Evolutionary conservation across 2,888 invertebrate species (phyloP).

Genomic region (Antitype chi): DNA sequence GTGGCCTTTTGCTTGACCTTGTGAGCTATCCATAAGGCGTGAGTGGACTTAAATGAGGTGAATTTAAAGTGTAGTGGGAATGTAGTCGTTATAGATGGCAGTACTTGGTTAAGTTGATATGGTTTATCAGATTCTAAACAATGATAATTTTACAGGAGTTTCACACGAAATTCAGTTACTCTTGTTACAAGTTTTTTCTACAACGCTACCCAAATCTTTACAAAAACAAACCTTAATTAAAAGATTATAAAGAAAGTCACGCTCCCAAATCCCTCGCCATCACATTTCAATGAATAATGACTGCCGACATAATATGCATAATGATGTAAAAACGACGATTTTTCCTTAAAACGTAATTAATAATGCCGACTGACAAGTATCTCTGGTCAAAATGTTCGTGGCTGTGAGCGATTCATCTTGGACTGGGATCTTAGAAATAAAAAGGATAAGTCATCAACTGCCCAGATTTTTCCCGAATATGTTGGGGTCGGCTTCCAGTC

Average conservation of each 20-base stretch:
- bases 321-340: conserved; percentile 48
- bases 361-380: conserved; percentile 66
- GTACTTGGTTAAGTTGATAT: neutral
- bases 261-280: conserved; percentile 47
- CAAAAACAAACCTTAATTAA: conserved; percentile 37
- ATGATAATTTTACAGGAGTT: no score
- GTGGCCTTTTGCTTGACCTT: conserved; percentile 57
- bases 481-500: neutral
- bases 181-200: conserved; percentile 13
- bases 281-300: conserved; percentile 58
- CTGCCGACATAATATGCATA: conserved; percentile 56
- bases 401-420: conserved; percentile 64
- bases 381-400: conserved; percentile 64
- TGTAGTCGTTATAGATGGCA: conserved; percentile 28
- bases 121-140: neutral
- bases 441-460: neutral
- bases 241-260: conserved; percentile 47
- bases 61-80: neutral
- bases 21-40: conserved; percentile 42
- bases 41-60: conserved; percentile 41
- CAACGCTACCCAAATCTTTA: neutral
- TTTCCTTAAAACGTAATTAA: conserved; percentile 64
- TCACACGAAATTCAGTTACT: neutral
- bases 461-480: neutral
- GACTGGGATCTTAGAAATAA: conserved; percentile 24